Percentiles rank a stretch among this genome's conserved stretches.
These are phyloP conservation scores for Parthenolecanium corni DNA, from an alignment of 2,888 invertebrate genomes.

Conservation along the genomic window DNA sequence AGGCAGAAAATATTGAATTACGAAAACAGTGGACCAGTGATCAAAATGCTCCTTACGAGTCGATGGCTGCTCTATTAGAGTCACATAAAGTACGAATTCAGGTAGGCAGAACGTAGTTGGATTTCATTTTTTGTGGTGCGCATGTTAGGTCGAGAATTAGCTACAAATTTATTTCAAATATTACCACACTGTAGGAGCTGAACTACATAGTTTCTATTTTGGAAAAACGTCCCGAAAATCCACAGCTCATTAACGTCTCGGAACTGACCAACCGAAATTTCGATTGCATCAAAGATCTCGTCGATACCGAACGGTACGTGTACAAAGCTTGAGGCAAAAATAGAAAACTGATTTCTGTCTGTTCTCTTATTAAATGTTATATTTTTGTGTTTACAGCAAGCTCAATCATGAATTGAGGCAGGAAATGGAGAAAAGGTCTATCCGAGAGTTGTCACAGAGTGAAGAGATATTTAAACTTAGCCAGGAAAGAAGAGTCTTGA, in stretches of 20 bases:
- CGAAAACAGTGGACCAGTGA: slow-evolving; percentile 24
- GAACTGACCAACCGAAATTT: slow-evolving; percentile 28
- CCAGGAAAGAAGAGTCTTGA: neutral
- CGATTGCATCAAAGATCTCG: slow-evolving; percentile 14
- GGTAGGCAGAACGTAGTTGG: neutral
- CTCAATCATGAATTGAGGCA: slow-evolving; percentile 5
- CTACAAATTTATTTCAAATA: neutral
- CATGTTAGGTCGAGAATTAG: too few relatives aligned
- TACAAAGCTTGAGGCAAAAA: neutral
- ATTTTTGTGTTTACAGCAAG: neutral
- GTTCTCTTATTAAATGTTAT: neutral
- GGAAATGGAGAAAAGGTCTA: slow-evolving; percentile 24
- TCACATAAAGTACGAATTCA: slow-evolving; percentile 22
- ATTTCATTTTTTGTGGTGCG: too few relatives aligned
- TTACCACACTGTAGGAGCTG: slow-evolving; percentile 11
- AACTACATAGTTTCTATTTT: slow-evolving; percentile 16
- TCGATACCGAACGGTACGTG: slow-evolving; percentile 22
- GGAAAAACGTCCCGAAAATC: slow-evolving; percentile 31
- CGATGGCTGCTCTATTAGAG: slow-evolving; percentile 16
- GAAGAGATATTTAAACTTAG: slow-evolving; percentile 9
- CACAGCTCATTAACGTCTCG: slow-evolving; percentile 29
- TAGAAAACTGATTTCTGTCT: neutral
- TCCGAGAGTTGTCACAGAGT: slow-evolving; percentile 7
- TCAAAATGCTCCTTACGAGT: slow-evolving; percentile 22
- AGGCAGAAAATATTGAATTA: slow-evolving; percentile 26